Conservation (phyloP, 2,888 invertebrate genomes). For the Drosophila prostipennis region DNA sequence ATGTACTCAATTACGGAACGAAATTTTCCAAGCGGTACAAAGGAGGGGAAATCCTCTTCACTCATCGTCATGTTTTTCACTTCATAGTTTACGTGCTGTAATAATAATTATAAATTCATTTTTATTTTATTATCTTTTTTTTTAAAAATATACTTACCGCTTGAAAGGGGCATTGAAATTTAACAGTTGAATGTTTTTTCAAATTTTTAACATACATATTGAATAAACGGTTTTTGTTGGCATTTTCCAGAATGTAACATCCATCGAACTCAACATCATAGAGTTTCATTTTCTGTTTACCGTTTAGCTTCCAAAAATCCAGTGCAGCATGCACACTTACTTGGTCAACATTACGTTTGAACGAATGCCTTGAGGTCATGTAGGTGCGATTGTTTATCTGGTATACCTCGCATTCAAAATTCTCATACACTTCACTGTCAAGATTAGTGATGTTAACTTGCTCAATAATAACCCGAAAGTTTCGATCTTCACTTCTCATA, state of each 20-base stretch:
- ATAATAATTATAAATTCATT: not conserved
- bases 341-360: constrained; percentile 10
- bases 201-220: constrained; percentile 8
- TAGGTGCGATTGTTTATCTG: constrained; percentile 45
- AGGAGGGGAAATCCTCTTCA: constrained; percentile 27
- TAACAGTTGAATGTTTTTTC: constrained; percentile 11
- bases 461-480: constrained; percentile 31
- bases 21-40: constrained; percentile 26
- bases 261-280: constrained; percentile 23
- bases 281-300: constrained; percentile 10
- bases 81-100: constrained; percentile 16
- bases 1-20: constrained; percentile 5
- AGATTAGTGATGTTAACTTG: constrained; percentile 16
- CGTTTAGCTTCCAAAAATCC: constrained; percentile 22
- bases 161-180: constrained; percentile 20
- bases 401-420: constrained; percentile 7
- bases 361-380: constrained; percentile 15
- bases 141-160: constrained; percentile 2
- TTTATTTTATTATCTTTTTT: not conserved
- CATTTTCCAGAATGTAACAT: constrained; percentile 15
- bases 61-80: constrained; percentile 12
- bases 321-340: constrained; percentile 9
- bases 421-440: constrained; percentile 20
- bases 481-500: constrained; percentile 8
- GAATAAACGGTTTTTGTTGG: constrained; percentile 25